These are phyloP conservation scores for Drosophila heteroneura DNA, from an alignment of 2,888 invertebrate genomes.

Conservation along the genomic window DNA sequence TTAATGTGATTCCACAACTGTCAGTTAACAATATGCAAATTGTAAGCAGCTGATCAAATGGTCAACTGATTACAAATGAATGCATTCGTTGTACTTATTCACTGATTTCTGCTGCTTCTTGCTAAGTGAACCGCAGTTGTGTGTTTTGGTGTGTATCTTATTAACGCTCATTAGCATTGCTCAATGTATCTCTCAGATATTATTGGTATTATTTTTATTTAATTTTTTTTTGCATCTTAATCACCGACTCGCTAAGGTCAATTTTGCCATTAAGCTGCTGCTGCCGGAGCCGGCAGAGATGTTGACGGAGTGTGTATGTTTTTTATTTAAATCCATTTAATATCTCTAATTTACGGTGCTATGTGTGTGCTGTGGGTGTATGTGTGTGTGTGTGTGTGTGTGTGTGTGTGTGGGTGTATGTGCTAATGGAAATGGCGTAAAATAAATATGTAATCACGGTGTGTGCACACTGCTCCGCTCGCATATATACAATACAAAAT, in stretches of 20 bases:
- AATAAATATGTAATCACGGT: constrained; percentile 24
- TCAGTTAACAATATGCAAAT: constrained; percentile 9
- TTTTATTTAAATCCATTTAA: background rate
- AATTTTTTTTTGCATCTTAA: constrained; percentile 44
- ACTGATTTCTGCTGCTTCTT: background rate
- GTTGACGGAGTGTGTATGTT: background rate
- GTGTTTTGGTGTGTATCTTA: constrained; percentile 23
- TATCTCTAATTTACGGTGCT: background rate
- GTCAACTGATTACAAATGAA: constrained; percentile 3
- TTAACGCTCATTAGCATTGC: constrained; percentile 51
- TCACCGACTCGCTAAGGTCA: constrained; percentile 56
- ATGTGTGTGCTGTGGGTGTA: background rate
- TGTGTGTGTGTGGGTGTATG: constrained; percentile 27
- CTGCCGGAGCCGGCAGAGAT: constrained; percentile 42
- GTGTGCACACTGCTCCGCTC: constrained; percentile 37
- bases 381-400: background rate
- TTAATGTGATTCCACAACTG: background rate
- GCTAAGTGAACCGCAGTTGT: constrained; percentile 5
- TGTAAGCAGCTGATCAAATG: background rate
- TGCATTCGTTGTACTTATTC: constrained; percentile 9
- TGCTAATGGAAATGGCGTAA: constrained; percentile 33
- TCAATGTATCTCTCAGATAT: constrained; percentile 33
- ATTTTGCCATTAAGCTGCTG: constrained; percentile 39
- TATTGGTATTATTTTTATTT: background rate
- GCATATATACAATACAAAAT: constrained; percentile 37